phyloP scores from a whole-genome alignment of 2,797 vertebrate species.

The Chiloscyllium punctatum region DNA sequence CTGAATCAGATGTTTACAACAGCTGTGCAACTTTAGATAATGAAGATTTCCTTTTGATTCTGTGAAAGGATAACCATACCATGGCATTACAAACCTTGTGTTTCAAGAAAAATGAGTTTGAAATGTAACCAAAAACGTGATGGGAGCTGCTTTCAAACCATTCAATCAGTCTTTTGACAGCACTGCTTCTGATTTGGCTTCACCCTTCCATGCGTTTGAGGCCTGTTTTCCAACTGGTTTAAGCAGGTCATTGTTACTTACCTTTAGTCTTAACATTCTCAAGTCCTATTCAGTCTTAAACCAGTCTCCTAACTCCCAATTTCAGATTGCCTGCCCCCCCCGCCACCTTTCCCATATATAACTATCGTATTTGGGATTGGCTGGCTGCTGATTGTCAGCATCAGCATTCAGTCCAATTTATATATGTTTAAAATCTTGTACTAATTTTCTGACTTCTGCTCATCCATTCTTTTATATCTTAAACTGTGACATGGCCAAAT shows the following conservation, averaged over 20 bases:
- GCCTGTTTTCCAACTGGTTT: not conserved
- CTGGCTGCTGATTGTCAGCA: not conserved
- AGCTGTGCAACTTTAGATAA: not conserved
- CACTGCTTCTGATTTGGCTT: not conserved
- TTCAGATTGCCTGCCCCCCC: no score
- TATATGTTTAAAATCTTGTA: not conserved
- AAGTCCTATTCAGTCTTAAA: not conserved
- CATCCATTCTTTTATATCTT: not conserved
- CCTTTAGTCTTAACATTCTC: not conserved
- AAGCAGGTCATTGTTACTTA: not conserved
- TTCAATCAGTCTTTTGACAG: not conserved
- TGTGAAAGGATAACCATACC: not conserved
- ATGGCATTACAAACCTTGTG: not conserved
- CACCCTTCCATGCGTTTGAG: not conserved
- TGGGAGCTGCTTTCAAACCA: not conserved
- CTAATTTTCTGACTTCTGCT: not conserved
- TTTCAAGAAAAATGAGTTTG: not conserved
- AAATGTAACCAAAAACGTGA: not conserved
- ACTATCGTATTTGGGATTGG: not conserved
- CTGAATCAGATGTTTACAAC: not conserved
- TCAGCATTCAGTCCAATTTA: not conserved
- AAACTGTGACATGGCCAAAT: not conserved
- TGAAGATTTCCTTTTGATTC: no score
- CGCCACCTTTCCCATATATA: no score
- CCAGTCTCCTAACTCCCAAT: no score